Evolutionary conservation across 2,888 invertebrate genomes (phyloP).

Genomic region (Cryptus armator): DNA sequence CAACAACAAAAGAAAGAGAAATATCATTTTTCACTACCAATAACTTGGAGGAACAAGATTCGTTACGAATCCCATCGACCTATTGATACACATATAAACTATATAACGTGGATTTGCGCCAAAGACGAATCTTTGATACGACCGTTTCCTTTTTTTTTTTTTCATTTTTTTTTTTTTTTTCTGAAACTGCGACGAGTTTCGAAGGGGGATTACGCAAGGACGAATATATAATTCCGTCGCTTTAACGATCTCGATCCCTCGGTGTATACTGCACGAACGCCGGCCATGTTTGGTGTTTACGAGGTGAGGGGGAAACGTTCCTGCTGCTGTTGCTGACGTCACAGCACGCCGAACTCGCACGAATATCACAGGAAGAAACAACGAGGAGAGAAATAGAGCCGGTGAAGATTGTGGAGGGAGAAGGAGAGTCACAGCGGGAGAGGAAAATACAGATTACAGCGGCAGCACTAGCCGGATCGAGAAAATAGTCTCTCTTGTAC

Average conservation of each 20-base stretch:
- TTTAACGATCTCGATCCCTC: slow-evolving; percentile 63
- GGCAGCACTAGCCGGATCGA: slow-evolving; percentile 67
- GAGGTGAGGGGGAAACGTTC: slow-evolving; percentile 82
- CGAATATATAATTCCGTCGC: slow-evolving; percentile 31
- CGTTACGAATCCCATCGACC: neutral
- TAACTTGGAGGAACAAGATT: neutral
- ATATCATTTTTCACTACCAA: neutral
- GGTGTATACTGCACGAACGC: slow-evolving; percentile 74
- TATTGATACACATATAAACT: slow-evolving; percentile 1
- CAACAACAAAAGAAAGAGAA: slow-evolving; percentile 9
- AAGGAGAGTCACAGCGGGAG: slow-evolving; percentile 40
- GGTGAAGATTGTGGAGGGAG: slow-evolving; percentile 49
- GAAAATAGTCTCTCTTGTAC: slow-evolving; percentile 33
- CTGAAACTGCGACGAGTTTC: neutral
- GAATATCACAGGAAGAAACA: slow-evolving; percentile 35
- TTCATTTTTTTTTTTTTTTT: neutral
- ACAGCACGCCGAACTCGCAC: slow-evolving; percentile 79
- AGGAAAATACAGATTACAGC: slow-evolving; percentile 57
- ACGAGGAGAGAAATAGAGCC: slow-evolving; percentile 11
- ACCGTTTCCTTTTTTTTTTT: neutral
- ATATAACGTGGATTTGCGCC: neutral
- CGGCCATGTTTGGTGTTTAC: slow-evolving; percentile 85
- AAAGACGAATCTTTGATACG: neutral
- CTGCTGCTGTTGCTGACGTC: slow-evolving; percentile 79
- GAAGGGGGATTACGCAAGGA: slow-evolving; percentile 24